Evolutionary conservation across 2,113 vertebrate species (phyloP), one percentile per base, ranked within the genome.

Genomic region (Antennarius striatus): DNA sequence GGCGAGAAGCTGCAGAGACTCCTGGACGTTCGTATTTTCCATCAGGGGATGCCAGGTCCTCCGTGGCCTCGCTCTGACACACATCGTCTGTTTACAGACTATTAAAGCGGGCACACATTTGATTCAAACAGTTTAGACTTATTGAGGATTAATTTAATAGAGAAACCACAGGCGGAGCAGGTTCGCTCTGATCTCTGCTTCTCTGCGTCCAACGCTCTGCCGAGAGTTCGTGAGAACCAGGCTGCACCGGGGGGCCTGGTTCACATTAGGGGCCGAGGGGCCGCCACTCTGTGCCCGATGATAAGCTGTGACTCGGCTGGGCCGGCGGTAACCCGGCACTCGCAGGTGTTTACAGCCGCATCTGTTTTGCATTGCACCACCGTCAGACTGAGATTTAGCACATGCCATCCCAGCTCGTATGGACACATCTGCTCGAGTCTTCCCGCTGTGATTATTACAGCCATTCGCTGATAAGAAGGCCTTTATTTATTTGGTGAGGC

Each of bases 271-370:
- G 79, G 75, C 63, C 14, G 28, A 39, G 75, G 87, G 86, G 86
- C 85, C 67, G 60, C 79, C 72, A 48, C 68, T 79, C 72, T 58
- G 75, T 86, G 83, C 82, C 81, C 86, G 56, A 60, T 71, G 89
- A 91, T 86, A 79, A 84, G 74, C 80, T 62, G 79, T 47, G 87
- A 85, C 83, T 80, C 56, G 53, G 4, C 66, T 30, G 77, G 63
- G 56, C 72, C 62, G 30, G 40, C 56, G 47, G 80, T 77, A 85
- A 89, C 77, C 68, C 86, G 42, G 71, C 78, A 80, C 82, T 82
- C 86, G 52, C 91, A 91, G 92, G 92, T 92, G 91, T 93, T 93
- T 91, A 89, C 80, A 84, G 76, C 83, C 22, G 71, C 91, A 89
- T 92, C 86, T 91, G 91, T 82, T 91, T 88, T 76, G 77, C 68